phyloP scores from a whole-genome alignment of 2,113 vertebrate genomes.

The Erythrocebus patas region DNA sequence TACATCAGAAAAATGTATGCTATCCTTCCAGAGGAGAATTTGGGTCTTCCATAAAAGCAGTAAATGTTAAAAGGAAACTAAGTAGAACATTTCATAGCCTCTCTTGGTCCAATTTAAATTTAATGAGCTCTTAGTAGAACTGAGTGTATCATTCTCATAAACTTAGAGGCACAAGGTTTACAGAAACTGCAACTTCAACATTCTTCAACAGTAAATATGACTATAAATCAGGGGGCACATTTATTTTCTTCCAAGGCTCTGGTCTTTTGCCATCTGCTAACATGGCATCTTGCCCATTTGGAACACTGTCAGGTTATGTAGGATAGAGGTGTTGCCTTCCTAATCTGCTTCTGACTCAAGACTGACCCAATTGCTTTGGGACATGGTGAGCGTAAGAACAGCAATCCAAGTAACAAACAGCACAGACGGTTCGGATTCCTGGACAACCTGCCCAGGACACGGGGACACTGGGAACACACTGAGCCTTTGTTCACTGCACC shows the following conservation, averaged over 20 bases:
- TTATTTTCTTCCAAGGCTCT: neutral
- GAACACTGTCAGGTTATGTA: neutral
- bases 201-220: neutral
- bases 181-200: conserved; percentile 47
- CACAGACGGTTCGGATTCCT: neutral
- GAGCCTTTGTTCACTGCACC: neutral
- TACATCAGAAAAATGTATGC: neutral
- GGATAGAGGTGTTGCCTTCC: neutral
- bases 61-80: conserved; percentile 13
- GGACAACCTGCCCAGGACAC: no score
- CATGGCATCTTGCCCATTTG: neutral
- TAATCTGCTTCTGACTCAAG: neutral
- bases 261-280: neutral
- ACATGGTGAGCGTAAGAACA: neutral
- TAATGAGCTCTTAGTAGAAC: conserved; percentile 40
- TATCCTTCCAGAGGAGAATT: neutral
- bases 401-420: neutral
- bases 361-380: neutral
- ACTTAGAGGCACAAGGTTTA: neutral
- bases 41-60: neutral
- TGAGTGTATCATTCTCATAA: conserved; percentile 40
- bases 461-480: no score
- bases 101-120: conserved; percentile 48
- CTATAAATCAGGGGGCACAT: neutral
- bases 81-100: neutral